Evolutionary conservation across 2,113 vertebrate species (phyloP).

Genomic region (Platichthys stellatus): DNA sequence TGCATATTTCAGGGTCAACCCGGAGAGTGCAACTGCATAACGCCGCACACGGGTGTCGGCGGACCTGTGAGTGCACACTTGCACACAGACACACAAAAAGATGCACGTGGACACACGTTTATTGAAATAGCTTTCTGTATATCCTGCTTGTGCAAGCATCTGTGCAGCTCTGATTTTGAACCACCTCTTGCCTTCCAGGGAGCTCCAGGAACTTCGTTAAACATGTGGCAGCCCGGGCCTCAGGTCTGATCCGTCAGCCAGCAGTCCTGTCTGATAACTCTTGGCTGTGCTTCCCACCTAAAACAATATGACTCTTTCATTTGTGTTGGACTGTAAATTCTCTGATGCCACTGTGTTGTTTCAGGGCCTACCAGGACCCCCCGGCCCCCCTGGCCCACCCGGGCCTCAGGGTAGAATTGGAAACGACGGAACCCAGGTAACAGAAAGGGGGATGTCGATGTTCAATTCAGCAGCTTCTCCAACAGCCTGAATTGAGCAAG

Average conservation of each 20-base stretch:
- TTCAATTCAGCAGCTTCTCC: conserved; percentile 54
- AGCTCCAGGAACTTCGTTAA: conserved; percentile 87
- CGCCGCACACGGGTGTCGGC: conserved; percentile 73
- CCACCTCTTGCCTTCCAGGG: conserved; percentile 85
- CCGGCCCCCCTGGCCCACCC: conserved; percentile 88
- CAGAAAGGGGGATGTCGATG: conserved; percentile 11
- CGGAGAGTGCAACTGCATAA: conserved; percentile 88
- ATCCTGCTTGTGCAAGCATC: conserved; percentile 15
- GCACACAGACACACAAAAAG: conserved; percentile 9
- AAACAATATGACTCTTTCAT: neutral
- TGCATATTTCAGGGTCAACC: conserved; percentile 85
- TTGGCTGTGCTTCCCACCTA: neutral
- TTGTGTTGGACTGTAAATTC: neutral
- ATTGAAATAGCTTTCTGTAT: conserved; percentile 17
- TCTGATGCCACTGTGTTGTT: conserved; percentile 31
- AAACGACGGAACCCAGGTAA: conserved; percentile 89
- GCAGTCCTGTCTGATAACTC: conserved; percentile 36
- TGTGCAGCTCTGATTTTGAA: conserved; percentile 50
- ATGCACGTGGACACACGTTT: neutral
- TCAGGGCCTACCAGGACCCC: conserved; percentile 89
- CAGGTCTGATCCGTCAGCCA: conserved; percentile 85
- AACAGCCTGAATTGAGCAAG: conserved; percentile 59
- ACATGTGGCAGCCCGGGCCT: conserved; percentile 88
- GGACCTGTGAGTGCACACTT: conserved; percentile 87
- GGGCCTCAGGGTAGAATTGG: conserved; percentile 88